Evolutionary conservation across 2,797 vertebrate genomes (phyloP), one percentile per base, ranked within the genome.

Genomic region (Momotus momota): DNA sequence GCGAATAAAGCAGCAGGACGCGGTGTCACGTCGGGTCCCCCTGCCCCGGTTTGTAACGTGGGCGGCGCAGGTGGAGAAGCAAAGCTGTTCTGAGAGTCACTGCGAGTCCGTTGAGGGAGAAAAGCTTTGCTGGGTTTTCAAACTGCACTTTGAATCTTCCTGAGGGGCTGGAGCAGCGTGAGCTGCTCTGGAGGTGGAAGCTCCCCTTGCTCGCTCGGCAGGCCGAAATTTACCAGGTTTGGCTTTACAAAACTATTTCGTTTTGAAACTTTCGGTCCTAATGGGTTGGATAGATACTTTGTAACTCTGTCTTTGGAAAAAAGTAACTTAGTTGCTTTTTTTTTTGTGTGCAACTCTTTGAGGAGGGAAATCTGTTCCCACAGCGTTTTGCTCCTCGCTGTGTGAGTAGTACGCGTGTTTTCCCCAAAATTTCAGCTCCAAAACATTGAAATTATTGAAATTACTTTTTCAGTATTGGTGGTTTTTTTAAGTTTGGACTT

Each of bases 1-100:
- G 1, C 6, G 25, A 27, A 22, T 8, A 12, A 29, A 12, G 51
- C 12, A 18, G 40, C 35, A 3, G 8, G 43, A 13, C 4, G 1
- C 3, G 10, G 35, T 12, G 17, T 25, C 25, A 25, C 26, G 3
- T 8, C 52, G 4, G 1, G 7, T 22, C 54, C 54, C 65, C 35
- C 62, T 25, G 2, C 12, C 0, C 21, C 17, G n/a, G 33, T 43
- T 15, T 21, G 17, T 46, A 7, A 29, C 41, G 0, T 3, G 17
- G 51, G 41, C 29, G 55, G 58, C 49, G 25, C 14, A 18, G 19
- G 11, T 13, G 43, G 70, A 29, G 29, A 18, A 57, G 27, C 4
- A 11, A 29, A 51, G 33, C 31, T 17, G 8, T n/a, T 65, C 12
- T 20, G 38, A 71, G 64, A 62, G 41, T 9, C 9, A 1, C 27